A percentile compares a stretch with the other conserved stretches of the same genome.
These are phyloP conservation scores for Rhea pennata DNA, from an alignment of 2,113 vertebrate species.

Conservation along the genomic window DNA sequence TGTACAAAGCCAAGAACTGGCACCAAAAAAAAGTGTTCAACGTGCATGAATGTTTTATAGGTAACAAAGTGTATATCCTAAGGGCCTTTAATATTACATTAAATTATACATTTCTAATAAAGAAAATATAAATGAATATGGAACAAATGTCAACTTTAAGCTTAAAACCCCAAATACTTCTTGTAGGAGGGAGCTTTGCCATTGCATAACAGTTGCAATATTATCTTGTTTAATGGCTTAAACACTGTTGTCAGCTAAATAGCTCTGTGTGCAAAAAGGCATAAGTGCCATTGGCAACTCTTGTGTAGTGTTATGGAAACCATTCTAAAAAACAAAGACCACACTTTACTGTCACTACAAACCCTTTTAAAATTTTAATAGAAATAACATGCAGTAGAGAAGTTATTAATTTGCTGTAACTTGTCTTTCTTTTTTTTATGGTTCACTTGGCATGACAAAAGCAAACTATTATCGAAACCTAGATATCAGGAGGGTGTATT, in stretches of 20 bases:
- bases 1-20: constrained; percentile 40
- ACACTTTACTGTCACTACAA: constrained; percentile 19
- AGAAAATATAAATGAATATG: constrained; percentile 71
- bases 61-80: constrained; percentile 38
- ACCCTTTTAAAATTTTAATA: constrained; percentile 60
- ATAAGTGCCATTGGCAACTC: constrained; percentile 42
- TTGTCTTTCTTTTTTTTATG: neutral
- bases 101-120: constrained; percentile 75
- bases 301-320: constrained; percentile 14
- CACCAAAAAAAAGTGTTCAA: constrained; percentile 32
- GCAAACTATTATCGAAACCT: constrained; percentile 16
- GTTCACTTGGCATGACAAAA: constrained; percentile 5
- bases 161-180: constrained; percentile 23
- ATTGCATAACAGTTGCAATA: constrained; percentile 6
- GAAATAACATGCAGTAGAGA: constrained; percentile 56
- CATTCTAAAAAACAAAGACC: constrained; percentile 19
- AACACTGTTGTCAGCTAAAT: constrained; percentile 37
- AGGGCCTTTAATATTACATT: constrained; percentile 58
- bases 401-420: constrained; percentile 50
- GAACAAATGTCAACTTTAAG: constrained; percentile 50
- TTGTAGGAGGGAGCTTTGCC: neutral
- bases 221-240: constrained; percentile 52
- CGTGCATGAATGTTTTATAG: constrained; percentile 68
- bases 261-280: neutral
- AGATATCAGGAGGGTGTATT: neutral